Base-by-base conservation (phyloP, 2,113 vertebrate genomes). In the Natator depressus region DNA sequence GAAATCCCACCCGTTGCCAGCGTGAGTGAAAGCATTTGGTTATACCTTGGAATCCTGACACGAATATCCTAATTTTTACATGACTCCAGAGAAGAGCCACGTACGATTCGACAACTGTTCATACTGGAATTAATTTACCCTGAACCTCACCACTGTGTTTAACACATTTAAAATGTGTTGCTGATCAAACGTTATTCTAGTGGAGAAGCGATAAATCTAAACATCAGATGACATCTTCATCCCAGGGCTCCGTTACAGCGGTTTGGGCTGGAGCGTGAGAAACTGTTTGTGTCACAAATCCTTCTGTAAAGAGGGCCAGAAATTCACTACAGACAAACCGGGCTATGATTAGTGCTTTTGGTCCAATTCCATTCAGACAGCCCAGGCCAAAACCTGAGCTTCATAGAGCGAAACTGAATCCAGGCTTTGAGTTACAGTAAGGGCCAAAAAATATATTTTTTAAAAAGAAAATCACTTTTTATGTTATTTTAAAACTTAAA, bases 81-180 rank as follows among this genome's bases (percentile, higher is more conserved):
- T 35, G 51, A 13, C 91, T 80, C 96, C 55, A 13, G 90, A 88
- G 94, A 51, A 20, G n/a, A 76, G 79, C 2, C 50, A 42, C 75
- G 31, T 31, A 13, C 78, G 72, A 82, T 92, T 93, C 93, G 82
- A 82, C 5, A 31, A 14, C 72, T 46, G 13, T 87, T 93, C 89
- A 6, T 2, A 87, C 89, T 76, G 29, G 91, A 51, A 95, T 96
- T 95, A 96, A 96, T 95, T 91, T 88, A 31, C 86, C 93, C 83
- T 17, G 91, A 93, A 96, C 94, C 95, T 96, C 82, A 65, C 85
- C 91, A 1, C 75, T 50, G 94, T 1, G 93, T 89, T 47, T 16
- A 1, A 84, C 84, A 59, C 80, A 59, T 25, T 51, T 1, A 2
- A 53, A 90, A 90, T 88, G 83, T 42, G 90, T 7, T 47, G 81